Conservation (phyloP, 2,797 vertebrate genomes). For the Gorsachius magnificus region DNA sequence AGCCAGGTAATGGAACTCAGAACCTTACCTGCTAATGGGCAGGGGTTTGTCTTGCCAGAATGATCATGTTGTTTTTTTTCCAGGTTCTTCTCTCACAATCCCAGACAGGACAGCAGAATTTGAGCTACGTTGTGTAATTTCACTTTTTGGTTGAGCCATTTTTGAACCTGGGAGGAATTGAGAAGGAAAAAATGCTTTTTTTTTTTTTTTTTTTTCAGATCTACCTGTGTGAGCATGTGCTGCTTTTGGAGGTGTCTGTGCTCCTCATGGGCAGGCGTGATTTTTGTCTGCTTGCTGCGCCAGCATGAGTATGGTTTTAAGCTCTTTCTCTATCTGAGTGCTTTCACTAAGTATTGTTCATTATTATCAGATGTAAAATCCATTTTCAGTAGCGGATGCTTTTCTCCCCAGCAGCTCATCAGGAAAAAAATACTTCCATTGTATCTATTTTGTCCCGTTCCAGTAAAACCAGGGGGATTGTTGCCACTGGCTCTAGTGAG, state of each 20-base stretch:
- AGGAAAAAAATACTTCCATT: not conserved
- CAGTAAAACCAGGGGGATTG: not conserved
- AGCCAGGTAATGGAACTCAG: not conserved
- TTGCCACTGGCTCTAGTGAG: not conserved
- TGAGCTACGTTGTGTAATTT: fast-evolving
- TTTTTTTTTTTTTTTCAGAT: not conserved
- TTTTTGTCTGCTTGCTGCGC: not conserved
- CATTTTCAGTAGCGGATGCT: not conserved
- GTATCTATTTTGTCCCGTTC: not conserved
- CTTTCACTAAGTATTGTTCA: not conserved
- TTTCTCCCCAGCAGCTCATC: not conserved
- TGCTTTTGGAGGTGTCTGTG: not conserved
- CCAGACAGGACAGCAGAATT: not conserved
- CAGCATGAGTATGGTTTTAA: not conserved
- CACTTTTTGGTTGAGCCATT: not conserved
- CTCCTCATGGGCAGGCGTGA: not conserved
- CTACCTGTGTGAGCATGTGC: no score
- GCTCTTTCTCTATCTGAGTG: not conserved
- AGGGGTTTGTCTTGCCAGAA: not conserved
- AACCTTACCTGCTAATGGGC: not conserved
- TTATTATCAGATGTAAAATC: not conserved
- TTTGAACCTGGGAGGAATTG: not conserved
- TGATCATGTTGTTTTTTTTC: fast-evolving
- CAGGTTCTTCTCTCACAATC: fast-evolving
- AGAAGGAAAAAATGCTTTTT: no score